A percentile compares a stretch with the other conserved stretches of the same genome.
Conservation (phyloP, 2,888 invertebrate genomes). For the Sturmia bella region DNA sequence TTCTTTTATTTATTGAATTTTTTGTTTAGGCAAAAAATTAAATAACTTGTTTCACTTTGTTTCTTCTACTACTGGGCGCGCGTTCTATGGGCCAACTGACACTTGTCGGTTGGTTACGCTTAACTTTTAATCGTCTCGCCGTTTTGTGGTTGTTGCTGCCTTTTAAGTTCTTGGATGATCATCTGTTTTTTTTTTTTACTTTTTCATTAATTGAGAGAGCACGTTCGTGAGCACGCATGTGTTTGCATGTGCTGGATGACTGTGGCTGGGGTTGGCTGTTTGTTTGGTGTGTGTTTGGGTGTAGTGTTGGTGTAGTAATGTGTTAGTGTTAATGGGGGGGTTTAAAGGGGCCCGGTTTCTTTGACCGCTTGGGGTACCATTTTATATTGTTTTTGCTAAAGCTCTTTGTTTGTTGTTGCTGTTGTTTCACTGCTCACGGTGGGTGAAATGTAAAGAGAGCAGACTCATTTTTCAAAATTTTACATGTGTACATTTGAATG, state of each 20-base stretch:
- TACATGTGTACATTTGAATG: background rate
- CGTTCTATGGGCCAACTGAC: slow-evolving; percentile 70
- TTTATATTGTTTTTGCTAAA: slow-evolving; percentile 19
- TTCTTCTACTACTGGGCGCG: slow-evolving; percentile 64
- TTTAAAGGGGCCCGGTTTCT: slow-evolving; percentile 32
- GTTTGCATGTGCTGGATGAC: background rate
- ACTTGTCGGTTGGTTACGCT: slow-evolving; percentile 63
- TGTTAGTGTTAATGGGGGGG: too few relatives aligned
- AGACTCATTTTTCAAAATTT: background rate
- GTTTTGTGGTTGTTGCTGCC: slow-evolving; percentile 34
- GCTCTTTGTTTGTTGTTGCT: slow-evolving; percentile 4
- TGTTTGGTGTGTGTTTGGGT: background rate
- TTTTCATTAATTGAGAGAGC: slow-evolving; percentile 34
- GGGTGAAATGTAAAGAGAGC: slow-evolving; percentile 13
- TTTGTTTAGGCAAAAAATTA: slow-evolving; percentile 34
- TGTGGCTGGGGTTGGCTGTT: background rate
- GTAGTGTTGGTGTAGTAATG: slow-evolving; percentile 4
- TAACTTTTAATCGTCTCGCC: slow-evolving; percentile 69
- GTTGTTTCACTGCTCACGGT: background rate
- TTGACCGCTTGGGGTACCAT: background rate
- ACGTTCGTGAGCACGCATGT: background rate
- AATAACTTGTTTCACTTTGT: slow-evolving; percentile 19
- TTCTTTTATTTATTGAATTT: too few relatives aligned
- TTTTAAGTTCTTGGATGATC: slow-evolving; percentile 38
- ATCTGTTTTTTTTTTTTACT: slow-evolving; percentile 37